phyloP scores from a whole-genome alignment of 2,888 invertebrate species.

The Tetragonisca angustula region DNA sequence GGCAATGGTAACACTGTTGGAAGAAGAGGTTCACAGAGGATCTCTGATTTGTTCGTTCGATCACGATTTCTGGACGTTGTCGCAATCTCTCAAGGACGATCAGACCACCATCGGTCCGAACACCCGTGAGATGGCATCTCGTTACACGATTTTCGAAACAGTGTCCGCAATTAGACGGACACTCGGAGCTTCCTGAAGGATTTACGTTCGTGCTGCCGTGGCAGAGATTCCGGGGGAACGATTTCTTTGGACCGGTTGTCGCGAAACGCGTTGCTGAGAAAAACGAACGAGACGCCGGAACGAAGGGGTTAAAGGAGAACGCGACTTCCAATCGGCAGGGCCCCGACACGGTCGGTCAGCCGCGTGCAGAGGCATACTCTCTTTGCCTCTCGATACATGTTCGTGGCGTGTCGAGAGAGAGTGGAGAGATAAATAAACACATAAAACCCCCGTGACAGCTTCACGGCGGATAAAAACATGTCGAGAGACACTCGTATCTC shows the following conservation, averaged over 20 bases:
- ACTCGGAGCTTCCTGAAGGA: conserved; percentile 27
- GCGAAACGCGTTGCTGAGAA: conserved; percentile 42
- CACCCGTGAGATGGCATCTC: neutral
- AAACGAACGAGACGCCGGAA: conserved; percentile 30
- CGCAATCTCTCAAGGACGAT: neutral
- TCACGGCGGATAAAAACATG: conserved; percentile 76
- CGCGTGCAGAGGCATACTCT: conserved; percentile 39
- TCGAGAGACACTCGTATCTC: conserved; percentile 67
- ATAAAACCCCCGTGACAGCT: conserved; percentile 79
- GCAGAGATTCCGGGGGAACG: conserved; percentile 44
- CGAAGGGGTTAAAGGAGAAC: conserved; percentile 66
- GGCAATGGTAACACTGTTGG: too few relatives aligned
- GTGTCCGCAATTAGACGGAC: conserved; percentile 46
- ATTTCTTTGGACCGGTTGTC: conserved; percentile 65
- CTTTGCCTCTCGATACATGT: conserved; percentile 41
- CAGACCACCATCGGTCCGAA: neutral
- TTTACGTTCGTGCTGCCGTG: conserved; percentile 41
- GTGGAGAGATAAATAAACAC: conserved; percentile 77
- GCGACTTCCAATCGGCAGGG: conserved; percentile 61
- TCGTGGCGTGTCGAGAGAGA: conserved; percentile 53
- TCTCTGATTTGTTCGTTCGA: neutral
- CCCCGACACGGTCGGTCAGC: conserved; percentile 52
- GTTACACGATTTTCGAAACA: conserved; percentile 8
- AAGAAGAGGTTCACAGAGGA: too few relatives aligned
- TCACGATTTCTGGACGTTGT: neutral